These are phyloP conservation scores for Coenobita brevimanus DNA, from an alignment of 1,140 invertebrate species.

Conservation along the genomic window DNA sequence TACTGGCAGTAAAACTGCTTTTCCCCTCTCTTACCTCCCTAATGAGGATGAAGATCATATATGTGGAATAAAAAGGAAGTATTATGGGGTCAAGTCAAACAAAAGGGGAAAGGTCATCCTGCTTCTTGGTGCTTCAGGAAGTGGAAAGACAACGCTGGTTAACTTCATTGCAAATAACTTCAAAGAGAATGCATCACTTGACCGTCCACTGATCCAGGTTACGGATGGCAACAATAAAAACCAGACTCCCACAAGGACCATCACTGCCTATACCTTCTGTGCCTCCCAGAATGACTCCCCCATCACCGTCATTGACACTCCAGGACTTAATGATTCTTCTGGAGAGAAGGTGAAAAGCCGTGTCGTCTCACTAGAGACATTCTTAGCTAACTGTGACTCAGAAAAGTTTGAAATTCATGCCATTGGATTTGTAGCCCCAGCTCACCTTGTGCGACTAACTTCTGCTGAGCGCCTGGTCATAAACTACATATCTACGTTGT, in stretches of 20 bases:
- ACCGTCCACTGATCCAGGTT: not conserved
- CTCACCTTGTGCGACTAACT: conserved; percentile 44
- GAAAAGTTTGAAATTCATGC: conserved; percentile 34
- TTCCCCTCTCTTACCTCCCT: no score
- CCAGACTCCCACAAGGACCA: not conserved
- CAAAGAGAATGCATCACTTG: not conserved
- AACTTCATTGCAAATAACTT: conserved; percentile 37
- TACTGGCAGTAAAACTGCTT: no score
- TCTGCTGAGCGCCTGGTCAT: conserved; percentile 45
- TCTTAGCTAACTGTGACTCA: conserved; percentile 31
- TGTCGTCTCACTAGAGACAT: conserved; percentile 39
- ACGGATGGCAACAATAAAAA: not conserved
- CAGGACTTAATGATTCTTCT: conserved; percentile 43
- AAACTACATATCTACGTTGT: conserved; percentile 28
- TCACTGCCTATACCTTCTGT: conserved; percentile 41
- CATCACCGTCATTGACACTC: conserved; percentile 37
- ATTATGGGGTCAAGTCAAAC: conserved; percentile 5
- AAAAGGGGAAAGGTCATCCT: conserved; percentile 3
- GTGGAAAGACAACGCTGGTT: conserved; percentile 33
- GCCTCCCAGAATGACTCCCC: not conserved
- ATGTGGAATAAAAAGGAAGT: conserved; percentile 40
- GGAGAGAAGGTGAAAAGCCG: conserved; percentile 26
- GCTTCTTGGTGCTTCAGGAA: conserved; percentile 36
- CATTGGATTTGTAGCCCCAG: conserved; percentile 44
- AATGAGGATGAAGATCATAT: no score